Conservation (phyloP, 2,888 invertebrate genomes). For the Smittia sp. region DNA sequence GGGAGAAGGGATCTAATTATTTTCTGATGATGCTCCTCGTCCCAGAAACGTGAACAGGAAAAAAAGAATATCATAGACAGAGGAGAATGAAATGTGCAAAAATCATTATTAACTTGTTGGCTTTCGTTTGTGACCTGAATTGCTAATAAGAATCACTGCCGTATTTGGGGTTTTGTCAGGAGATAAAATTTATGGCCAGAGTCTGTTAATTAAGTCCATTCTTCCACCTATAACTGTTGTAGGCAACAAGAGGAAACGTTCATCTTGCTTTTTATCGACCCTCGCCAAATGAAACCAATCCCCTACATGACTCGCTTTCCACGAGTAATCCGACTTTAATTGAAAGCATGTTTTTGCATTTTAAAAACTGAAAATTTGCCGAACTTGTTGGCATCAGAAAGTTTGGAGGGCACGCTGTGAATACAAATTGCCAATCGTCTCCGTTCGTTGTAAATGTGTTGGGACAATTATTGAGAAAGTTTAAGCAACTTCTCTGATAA, state of each 20-base stretch:
- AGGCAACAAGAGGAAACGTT: not conserved
- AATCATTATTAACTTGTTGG: constrained; percentile 41
- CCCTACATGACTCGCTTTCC: not conserved
- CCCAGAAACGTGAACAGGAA: not conserved
- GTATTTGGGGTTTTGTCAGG: constrained; percentile 28
- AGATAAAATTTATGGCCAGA: constrained; percentile 32
- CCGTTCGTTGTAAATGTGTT: too few species aligned
- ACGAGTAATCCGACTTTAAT: constrained; percentile 23
- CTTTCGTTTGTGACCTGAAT: constrained; percentile 38
- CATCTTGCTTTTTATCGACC: too few species aligned
- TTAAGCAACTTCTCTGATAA: too few species aligned
- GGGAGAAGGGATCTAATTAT: constrained; percentile 15
- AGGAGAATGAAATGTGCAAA: not conserved
- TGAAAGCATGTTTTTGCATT: constrained; percentile 29
- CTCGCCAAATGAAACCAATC: not conserved
- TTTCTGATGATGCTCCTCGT: constrained; percentile 11
- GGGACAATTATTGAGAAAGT: too few species aligned
- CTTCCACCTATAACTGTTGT: not conserved
- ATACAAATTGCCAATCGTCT: too few species aligned
- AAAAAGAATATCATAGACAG: not conserved
- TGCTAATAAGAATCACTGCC: constrained; percentile 25
- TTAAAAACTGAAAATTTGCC: not conserved
- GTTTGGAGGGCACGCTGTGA: too few species aligned
- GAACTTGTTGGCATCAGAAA: too few species aligned
- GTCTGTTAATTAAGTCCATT: constrained; percentile 33